Conservation (phyloP, 1,140 invertebrate genomes). For the Ptiloglossa arizonensis region DNA sequence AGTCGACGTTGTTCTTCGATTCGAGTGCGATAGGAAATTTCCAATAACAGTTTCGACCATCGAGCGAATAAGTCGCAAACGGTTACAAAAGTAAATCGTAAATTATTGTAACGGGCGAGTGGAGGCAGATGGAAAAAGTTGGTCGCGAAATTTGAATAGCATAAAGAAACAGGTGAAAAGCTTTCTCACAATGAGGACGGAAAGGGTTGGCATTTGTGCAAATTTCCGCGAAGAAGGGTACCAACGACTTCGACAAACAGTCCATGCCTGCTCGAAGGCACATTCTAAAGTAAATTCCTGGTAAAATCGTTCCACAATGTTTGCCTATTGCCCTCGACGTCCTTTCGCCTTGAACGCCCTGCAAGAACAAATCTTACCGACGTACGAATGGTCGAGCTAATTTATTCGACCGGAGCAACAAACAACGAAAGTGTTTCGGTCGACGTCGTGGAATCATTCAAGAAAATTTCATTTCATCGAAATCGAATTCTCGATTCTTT, state of each 20-base stretch:
- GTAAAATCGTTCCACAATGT: slow-evolving; percentile 36
- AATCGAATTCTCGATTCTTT: not conserved
- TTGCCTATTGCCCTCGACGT: slow-evolving; percentile 18
- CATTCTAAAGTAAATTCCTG: slow-evolving; percentile 11
- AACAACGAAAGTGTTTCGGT: slow-evolving; percentile 1
- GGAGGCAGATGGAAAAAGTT: not conserved
- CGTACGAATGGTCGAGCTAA: not conserved
- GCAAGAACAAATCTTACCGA: not conserved
- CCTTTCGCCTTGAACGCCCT: not conserved
- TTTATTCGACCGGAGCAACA: not conserved
- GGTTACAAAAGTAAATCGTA: not conserved
- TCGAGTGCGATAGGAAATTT: too few species aligned
- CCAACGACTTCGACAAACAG: not conserved
- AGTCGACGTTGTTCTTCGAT: too few species aligned
- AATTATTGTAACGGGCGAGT: not conserved
- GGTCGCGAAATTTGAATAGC: not conserved
- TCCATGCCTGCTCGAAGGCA: not conserved
- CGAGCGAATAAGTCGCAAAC: too few species aligned
- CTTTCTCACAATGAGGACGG: not conserved
- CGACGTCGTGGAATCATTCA: not conserved
- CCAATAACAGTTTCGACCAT: too few species aligned
- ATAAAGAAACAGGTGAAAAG: not conserved
- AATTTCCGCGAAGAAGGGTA: slow-evolving; percentile 23
- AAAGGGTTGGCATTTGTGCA: slow-evolving; percentile 30
- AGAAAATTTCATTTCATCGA: not conserved